Evolutionary conservation across 2,888 invertebrate species (phyloP).

Genomic region (Pycnomerus fuliginosus): DNA sequence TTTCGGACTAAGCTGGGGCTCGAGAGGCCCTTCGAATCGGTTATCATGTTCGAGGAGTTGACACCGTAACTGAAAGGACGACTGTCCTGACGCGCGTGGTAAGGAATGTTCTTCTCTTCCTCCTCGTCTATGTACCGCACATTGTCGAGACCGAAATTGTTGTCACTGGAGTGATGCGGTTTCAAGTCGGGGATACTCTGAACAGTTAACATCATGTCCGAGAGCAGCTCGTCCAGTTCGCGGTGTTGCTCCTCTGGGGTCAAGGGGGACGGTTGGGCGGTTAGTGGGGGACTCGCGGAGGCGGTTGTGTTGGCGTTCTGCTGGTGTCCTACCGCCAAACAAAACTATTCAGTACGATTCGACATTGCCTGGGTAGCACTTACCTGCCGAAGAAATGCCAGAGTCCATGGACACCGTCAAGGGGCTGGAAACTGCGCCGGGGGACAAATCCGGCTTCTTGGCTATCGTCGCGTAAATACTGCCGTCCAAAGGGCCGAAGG

Average conservation of each 20-base stretch:
- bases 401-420: conserved; percentile 89
- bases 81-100: conserved; percentile 87
- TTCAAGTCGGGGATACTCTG: conserved; percentile 72
- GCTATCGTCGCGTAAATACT: conserved; percentile 80
- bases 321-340: conserved; percentile 47
- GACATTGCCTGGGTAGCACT: conserved; percentile 14
- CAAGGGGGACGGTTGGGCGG: conserved; percentile 52
- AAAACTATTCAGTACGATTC: conserved; percentile 1
- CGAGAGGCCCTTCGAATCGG: conserved; percentile 61
- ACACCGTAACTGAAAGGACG: conserved; percentile 87
- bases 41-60: conserved; percentile 51
- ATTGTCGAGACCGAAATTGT: conserved; percentile 44
- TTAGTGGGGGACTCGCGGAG: conserved; percentile 52
- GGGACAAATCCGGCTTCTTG: conserved; percentile 52
- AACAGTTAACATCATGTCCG: conserved; percentile 85
- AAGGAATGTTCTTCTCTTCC: conserved; percentile 71
- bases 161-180: conserved; percentile 36
- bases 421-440: conserved; percentile 65
- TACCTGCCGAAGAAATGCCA: conserved; percentile 78
- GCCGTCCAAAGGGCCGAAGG: conserved; percentile 85
- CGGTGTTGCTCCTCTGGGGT: conserved; percentile 59
- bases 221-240: conserved; percentile 81
- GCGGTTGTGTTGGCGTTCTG: conserved; percentile 54
- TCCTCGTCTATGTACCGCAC: conserved; percentile 52
- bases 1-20: conserved; percentile 83